Base-by-base conservation (phyloP, 2,888 invertebrate species). In the Scaptomyza polygonia region DNA sequence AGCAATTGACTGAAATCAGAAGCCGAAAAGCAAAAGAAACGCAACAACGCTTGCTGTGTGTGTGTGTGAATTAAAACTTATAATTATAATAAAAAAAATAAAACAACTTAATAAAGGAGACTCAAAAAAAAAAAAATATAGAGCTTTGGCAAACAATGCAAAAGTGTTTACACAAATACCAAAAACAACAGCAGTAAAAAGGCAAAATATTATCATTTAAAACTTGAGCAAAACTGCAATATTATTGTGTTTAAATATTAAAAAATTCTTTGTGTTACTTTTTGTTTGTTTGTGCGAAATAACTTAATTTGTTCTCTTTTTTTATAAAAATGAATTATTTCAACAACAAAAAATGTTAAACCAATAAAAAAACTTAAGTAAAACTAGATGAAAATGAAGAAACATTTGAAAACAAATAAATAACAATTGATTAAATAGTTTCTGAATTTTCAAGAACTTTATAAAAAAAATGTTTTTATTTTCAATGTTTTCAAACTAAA, bases 1-100 rank as follows among this genome's bases (percentile, higher is more conserved):
- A 72, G 40, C 43, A 59, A 59, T 34, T 40, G 48, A 44, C 73
- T 64, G 58, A 79, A 72, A 73, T 68, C 74, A 69, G 48, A 72
- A 72, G 63, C 55, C 52, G 67, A 71, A 67, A 67, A 72, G 70
- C 80, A 57, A 77, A 83, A 77, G 82, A 85, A 80, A 85, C 66
- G 72, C 67, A 43, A 67, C 54, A 42, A 67, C 55, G 72, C 49
- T 63, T 42, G 77, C 52, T 59, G 67, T 76, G 72, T 61, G 76
- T 61, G 72, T 59, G 30, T 47, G 40, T 57, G 39, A 36, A 55
- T 58, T 30, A 67, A 59, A 63, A 78, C 64, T 47, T 49, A 48
- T 18, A 55, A 55, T 44, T 47, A 42, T 59, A 51, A 42, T 59
- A 51, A 42, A 57, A 56, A 43, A 30, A 55, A 42, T 52, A 44